Base-by-base conservation (phyloP, 2,797 vertebrate genomes). In the Cossypha polioptera region DNA sequence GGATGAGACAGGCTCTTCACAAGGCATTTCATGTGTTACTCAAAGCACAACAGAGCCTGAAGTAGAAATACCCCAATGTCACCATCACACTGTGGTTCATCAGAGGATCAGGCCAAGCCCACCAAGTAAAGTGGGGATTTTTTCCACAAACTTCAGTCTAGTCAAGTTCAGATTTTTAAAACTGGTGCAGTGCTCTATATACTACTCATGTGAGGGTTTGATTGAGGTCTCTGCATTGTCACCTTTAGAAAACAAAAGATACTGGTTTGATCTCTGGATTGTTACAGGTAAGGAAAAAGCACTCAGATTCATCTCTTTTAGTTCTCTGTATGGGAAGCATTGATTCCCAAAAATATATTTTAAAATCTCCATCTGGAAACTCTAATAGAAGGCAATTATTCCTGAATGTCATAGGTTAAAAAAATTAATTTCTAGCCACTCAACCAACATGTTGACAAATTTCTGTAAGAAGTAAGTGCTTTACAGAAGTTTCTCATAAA, bases 141-240 rank as follows among this genome's bases (percentile, higher is more conserved):
- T 79, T 59, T 80, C 40, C 42, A 53, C 3, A 3, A 53, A 42
- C 26, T 67, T 67, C 20, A 69, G 45, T 43, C 59, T 57, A 36
- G 10, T 15, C 17, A 10, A 71, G 20, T 67, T 77, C 16, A 9
- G 59, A 50, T 11, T 74, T 79, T 91, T 42, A 38, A 53, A 25
- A 14, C 3, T 53, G 18, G 10, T 55, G 29, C 5, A 9, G 16
- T 72, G 36, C 22, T 62, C n/a, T 48, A 4, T 8, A 26, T 12
- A 35, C 2, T n/a, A 73, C 3, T 45, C 50, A 33, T 0, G 0
- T 51, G 29, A 79, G 21, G 19, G 19, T 16, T 17, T 38, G 35
- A 61, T 28, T 1, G 1, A 84, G n/a, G 31, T 59, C 19, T 72
- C 59, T 59, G 40, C 20, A 17, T 69, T 72, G 51, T 31, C 12